Percentiles rank a stretch among this genome's conserved stretches.
These are phyloP conservation scores for Anolis carolinensis DNA, from an alignment of 2,113 vertebrate genomes.

Conservation along the genomic window DNA sequence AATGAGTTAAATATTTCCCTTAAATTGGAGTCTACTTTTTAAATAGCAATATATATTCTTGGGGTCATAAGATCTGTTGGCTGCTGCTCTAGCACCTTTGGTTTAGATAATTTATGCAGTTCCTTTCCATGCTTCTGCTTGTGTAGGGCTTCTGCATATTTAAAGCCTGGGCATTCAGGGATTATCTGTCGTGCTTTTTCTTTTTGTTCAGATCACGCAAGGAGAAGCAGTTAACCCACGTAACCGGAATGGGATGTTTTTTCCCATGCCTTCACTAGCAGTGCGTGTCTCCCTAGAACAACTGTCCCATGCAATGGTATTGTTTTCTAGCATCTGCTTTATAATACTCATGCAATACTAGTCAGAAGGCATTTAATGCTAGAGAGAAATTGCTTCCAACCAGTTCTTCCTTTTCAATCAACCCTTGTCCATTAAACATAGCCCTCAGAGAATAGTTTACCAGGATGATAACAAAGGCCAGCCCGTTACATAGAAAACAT, in stretches of 20 bases:
- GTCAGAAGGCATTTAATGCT: not conserved
- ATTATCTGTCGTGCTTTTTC: constrained; percentile 84
- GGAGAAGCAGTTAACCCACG: constrained; percentile 72
- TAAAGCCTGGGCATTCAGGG: constrained; percentile 88
- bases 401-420: constrained; percentile 20
- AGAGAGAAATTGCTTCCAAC: not conserved
- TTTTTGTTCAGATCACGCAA: constrained; percentile 87
- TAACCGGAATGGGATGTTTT: constrained; percentile 18
- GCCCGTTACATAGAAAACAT: not conserved
- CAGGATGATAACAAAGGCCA: constrained; percentile 1
- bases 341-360: constrained; percentile 13
- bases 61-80: not conserved
- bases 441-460: not conserved
- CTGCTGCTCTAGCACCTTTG: constrained; percentile 44
- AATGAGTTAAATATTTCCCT: not conserved
- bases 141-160: constrained; percentile 88
- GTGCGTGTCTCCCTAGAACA: not conserved
- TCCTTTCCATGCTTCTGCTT: constrained; percentile 83
- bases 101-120: constrained; percentile 79
- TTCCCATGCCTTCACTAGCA: not conserved
- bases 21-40: not conserved
- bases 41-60: not conserved
- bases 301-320: not conserved
- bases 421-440: constrained; percentile 9
- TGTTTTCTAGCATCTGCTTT: constrained; percentile 3